Evolutionary conservation across 2,113 vertebrate genomes (phyloP).

Genomic region (Turnix velox): DNA sequence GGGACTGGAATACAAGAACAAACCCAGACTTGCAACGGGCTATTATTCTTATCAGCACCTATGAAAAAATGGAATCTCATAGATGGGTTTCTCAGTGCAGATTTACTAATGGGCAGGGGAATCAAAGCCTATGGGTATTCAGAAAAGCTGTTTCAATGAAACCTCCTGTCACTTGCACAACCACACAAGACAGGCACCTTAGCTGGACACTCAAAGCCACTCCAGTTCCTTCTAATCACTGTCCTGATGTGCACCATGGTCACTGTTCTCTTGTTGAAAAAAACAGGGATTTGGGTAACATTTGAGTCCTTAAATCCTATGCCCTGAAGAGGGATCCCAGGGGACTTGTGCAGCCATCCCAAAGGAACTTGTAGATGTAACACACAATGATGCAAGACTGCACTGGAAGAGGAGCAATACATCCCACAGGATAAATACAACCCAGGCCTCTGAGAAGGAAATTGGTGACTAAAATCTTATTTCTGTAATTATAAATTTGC

Average conservation of each 20-base stretch:
- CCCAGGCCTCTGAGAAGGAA: neutral
- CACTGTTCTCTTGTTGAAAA: neutral
- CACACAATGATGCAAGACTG: rapidly evolving
- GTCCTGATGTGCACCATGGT: rapidly evolving
- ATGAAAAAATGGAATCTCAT: neutral
- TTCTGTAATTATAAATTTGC: neutral
- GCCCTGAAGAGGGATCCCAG: neutral
- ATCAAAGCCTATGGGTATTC: neutral
- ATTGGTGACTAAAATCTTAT: neutral
- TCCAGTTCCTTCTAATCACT: neutral
- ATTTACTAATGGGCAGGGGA: neutral
- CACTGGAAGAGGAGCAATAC: neutral
- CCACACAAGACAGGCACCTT: neutral
- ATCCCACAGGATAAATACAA: neutral
- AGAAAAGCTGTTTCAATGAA: neutral
- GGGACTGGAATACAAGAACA: neutral
- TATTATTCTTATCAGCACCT: neutral
- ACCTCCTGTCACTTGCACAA: rapidly evolving
- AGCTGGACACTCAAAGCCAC: neutral
- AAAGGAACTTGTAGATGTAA: neutral
- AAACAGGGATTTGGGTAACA: neutral
- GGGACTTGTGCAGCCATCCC: rapidly evolving
- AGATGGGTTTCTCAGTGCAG: neutral
- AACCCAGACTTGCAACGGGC: neutral
- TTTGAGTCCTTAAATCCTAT: neutral